Percentiles rank a stretch among this genome's conserved stretches.
These are phyloP conservation scores for Periphyllus acericola DNA, from an alignment of 2,888 invertebrate genomes.

Conservation along the genomic window DNA sequence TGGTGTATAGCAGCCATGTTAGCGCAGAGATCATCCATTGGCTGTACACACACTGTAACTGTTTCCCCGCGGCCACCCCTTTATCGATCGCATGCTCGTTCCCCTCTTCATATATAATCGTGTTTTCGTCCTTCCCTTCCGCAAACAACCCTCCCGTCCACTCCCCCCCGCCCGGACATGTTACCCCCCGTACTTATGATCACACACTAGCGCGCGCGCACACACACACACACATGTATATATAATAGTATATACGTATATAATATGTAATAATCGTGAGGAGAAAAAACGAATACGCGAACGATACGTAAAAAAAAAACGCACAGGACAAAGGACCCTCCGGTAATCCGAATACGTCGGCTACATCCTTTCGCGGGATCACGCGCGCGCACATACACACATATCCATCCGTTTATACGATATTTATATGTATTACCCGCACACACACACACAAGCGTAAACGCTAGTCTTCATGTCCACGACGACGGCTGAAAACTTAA, in stretches of 20 bases:
- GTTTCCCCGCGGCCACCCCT: constrained; percentile 61
- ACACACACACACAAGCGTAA: too few species aligned
- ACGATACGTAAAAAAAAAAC: constrained; percentile 14
- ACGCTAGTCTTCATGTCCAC: background rate
- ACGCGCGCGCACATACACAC: background rate
- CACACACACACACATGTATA: background rate
- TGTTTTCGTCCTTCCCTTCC: constrained; percentile 17
- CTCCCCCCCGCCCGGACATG: background rate
- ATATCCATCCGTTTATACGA: background rate
- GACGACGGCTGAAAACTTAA: constrained; percentile 25
- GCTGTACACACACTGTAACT: constrained; percentile 53
- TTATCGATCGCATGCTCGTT: constrained; percentile 45
- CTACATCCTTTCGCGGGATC: background rate
- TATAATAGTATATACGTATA: background rate
- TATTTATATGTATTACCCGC: background rate
- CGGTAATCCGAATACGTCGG: constrained; percentile 45
- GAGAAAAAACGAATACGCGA: constrained; percentile 20
- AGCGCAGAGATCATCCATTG: constrained; percentile 60
- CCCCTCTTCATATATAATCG: constrained; percentile 28
- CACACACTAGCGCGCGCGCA: background rate
- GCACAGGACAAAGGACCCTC: constrained; percentile 49
- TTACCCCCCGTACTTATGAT: background rate
- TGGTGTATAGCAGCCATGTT: constrained; percentile 61
- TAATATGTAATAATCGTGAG: constrained; percentile 13
- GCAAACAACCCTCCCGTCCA: background rate